Conservation (phyloP, 2,888 invertebrate species). For the Scelioninae gen. 2 region DNA sequence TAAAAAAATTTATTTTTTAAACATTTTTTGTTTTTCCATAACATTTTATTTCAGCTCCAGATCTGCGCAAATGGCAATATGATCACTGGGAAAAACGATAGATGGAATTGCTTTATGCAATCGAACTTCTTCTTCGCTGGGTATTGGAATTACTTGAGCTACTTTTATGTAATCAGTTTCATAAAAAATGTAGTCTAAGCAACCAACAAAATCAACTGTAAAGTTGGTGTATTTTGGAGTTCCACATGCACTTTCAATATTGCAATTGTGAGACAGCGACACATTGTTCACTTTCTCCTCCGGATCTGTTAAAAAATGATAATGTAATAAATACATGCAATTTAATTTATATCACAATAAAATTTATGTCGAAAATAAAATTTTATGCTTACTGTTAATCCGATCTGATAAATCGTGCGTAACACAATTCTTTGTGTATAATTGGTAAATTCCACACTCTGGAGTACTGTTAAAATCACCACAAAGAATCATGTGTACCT, state of each 20-base stretch:
- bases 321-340: constrained; percentile 17
- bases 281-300: constrained; percentile 81
- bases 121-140: constrained; percentile 85
- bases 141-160: constrained; percentile 86
- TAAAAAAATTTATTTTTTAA: too few species aligned
- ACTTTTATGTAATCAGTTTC: constrained; percentile 81
- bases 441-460: constrained; percentile 86
- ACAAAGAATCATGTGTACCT: constrained; percentile 85
- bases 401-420: constrained; percentile 83
- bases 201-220: constrained; percentile 87
- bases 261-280: constrained; percentile 80
- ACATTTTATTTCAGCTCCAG: constrained; percentile 79
- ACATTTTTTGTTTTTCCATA: too few species aligned
- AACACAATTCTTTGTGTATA: constrained; percentile 84
- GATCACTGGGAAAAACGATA: constrained; percentile 94
- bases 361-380: too few species aligned
- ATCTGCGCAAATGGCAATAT: constrained; percentile 91
- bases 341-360: constrained; percentile 25
- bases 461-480: constrained; percentile 96
- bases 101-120: constrained; percentile 90
- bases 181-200: constrained; percentile 94
- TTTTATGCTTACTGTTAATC: constrained; percentile 86
- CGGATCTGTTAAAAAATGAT: constrained; percentile 76
- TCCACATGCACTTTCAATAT: constrained; percentile 88
- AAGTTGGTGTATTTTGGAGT: constrained; percentile 90